Evolutionary conservation across 92 coral and sea anemone species (phyloP), one percentile per base, ranked within the genome.

Genomic region (Metridium senile): DNA sequence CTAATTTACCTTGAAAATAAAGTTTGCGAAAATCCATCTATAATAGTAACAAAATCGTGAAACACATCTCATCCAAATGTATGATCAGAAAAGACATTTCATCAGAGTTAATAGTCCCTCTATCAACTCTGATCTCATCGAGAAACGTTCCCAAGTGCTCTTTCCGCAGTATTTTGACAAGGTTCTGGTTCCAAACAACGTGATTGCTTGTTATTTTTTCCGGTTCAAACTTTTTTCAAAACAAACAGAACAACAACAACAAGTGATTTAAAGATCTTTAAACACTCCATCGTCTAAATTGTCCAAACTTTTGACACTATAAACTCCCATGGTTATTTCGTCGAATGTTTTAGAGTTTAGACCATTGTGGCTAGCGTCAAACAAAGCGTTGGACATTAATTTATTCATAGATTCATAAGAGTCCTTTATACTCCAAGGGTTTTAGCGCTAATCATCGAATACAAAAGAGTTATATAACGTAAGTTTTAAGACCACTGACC

Each of bases 11-110:
- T 63, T 63, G 43, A 63, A 63, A 17, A 31, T 63, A 63, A 3
- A 63, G 23, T 63, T 63, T 63, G n/a, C 69, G 39, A 28, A 23
- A 63, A 29, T 63, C 69, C 69, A 63, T 63, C 45, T 63, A 63
- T 18, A 7, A 1, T 26, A 54, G 17, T 1, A 25, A 23, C 28
- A 6, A 59, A 21, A 22, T 16, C 2, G 43, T 13, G 6, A 18
- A 11, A 1, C 39, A 28, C 45, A 63, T 29, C 45, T 63, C 22
- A 11, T 28, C 43, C 45, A 28, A 11, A 39, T 39, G 49, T n/a
- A n/a, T n/a, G n/a, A n/a, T n/a, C n/a, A n/a, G n/a, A n/a, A n/a
- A n/a, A n/a, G n/a, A n/a, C n/a, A n/a, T n/a, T n/a, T n/a, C n/a
- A n/a, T n/a, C n/a, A n/a, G n/a, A n/a, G n/a, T n/a, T n/a, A n/a